Percentiles rank a stretch among this genome's conserved stretches.
These are phyloP conservation scores for Drosophila percnosoma DNA, from an alignment of 2,888 invertebrate species.

Conservation along the genomic window DNA sequence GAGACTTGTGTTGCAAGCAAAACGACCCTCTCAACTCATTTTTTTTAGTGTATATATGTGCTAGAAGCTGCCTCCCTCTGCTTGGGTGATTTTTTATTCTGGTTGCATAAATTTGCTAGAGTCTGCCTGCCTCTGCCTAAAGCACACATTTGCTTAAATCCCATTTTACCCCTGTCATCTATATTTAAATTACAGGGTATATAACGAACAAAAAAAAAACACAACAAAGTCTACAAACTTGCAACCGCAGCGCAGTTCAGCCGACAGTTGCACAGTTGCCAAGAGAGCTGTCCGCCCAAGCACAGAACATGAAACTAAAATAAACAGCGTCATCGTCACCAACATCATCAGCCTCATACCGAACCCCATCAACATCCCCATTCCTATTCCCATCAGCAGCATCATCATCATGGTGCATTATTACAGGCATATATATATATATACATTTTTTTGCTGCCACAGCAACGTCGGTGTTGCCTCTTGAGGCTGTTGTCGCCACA, in stretches of 20 bases:
- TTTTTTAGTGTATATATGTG: not conserved
- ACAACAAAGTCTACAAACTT: not conserved
- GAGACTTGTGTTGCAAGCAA: not conserved
- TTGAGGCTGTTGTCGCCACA: slow-evolving; percentile 57
- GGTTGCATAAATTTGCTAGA: not conserved
- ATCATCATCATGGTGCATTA: slow-evolving; percentile 40
- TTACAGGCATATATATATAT: slow-evolving; percentile 26
- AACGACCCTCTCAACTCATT: not conserved
- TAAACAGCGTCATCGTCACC: slow-evolving; percentile 61
- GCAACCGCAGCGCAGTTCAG: slow-evolving; percentile 43
- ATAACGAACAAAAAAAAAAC: not conserved
- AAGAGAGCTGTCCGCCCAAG: slow-evolving; percentile 67
- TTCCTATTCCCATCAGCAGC: slow-evolving; percentile 12
- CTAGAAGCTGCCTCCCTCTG: not conserved
- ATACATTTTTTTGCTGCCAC: slow-evolving; percentile 22
- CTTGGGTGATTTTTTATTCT: not conserved
- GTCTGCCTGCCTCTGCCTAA: not conserved
- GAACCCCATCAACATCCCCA: slow-evolving; percentile 8
- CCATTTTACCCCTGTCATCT: not conserved
- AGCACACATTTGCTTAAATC: not conserved
- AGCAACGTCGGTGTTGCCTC: slow-evolving; percentile 28
- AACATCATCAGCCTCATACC: slow-evolving; percentile 9
- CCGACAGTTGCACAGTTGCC: slow-evolving; percentile 31
- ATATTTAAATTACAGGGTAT: slow-evolving; percentile 9
- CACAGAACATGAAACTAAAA: slow-evolving; percentile 72